These are phyloP conservation scores for Calcarius lapponicus DNA, from an alignment of 2,797 vertebrate species.

Conservation along the genomic window DNA sequence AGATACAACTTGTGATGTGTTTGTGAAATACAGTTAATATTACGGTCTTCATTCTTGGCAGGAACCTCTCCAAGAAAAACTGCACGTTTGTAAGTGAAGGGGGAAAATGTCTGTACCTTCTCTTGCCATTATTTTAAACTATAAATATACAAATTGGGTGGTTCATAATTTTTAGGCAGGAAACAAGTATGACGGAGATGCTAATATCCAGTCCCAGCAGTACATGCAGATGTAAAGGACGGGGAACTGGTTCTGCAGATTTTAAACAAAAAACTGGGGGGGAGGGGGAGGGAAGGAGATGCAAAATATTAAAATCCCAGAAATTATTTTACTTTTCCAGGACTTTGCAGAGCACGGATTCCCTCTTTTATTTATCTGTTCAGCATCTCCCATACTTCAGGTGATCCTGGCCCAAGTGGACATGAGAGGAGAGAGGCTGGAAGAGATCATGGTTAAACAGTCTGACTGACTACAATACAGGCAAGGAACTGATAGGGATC, in stretches of 20 bases:
- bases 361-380: background rate
- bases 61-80: background rate
- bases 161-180: background rate
- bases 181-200: background rate
- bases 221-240: rapidly evolving
- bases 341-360: background rate
- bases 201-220: background rate
- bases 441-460: background rate
- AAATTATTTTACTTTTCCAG: background rate
- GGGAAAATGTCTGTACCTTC: background rate
- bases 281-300: background rate
- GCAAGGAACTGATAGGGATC: background rate
- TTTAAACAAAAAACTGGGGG: constrained; percentile 22
- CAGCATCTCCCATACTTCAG: background rate
- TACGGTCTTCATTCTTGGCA: background rate
- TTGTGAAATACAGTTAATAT: background rate
- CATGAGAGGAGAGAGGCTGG: background rate
- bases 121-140: constrained; percentile 8
- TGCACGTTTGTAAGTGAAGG: background rate
- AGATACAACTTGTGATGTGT: background rate
- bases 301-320: background rate
- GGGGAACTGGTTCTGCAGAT: constrained; percentile 34
- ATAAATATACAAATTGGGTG: background rate
- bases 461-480: background rate
- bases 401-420: background rate